These are phyloP conservation scores for Dromaius novaehollandiae DNA, from an alignment of 2,113 vertebrate genomes.

Conservation along the genomic window DNA sequence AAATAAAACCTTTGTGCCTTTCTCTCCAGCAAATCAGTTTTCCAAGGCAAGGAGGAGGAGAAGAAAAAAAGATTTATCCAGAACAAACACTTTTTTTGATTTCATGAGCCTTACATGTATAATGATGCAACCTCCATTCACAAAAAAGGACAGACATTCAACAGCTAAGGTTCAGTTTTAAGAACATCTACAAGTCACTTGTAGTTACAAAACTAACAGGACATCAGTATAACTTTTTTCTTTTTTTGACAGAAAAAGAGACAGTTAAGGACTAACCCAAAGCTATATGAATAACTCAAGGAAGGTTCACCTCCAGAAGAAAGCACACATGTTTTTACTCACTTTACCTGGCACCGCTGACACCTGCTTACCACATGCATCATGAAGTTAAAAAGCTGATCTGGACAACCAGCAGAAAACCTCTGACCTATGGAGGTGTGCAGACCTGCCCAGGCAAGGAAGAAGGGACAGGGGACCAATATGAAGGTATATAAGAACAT, in stretches of 20 bases:
- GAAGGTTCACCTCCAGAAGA: neutral
- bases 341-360: rapidly evolving
- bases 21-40: neutral
- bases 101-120: neutral
- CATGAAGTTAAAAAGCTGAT: neutral
- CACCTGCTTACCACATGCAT: neutral
- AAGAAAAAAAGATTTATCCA: neutral
- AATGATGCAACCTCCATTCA: neutral
- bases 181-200: rapidly evolving
- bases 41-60: neutral
- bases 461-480: neutral
- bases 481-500: neutral
- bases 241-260: too few species aligned
- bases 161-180: neutral
- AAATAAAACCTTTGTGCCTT: neutral
- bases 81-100: neutral
- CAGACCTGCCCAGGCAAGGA: neutral
- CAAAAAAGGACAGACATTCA: neutral
- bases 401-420: neutral
- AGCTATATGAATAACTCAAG: neutral
- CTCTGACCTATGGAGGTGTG: neutral
- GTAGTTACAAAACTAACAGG: neutral
- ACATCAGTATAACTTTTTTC: too few species aligned
- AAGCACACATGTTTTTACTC: neutral
- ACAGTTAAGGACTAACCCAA: neutral